These are phyloP conservation scores for Pocillopora verrucosa DNA, from an alignment of 64 coral and sea anemone species.

Conservation along the genomic window DNA sequence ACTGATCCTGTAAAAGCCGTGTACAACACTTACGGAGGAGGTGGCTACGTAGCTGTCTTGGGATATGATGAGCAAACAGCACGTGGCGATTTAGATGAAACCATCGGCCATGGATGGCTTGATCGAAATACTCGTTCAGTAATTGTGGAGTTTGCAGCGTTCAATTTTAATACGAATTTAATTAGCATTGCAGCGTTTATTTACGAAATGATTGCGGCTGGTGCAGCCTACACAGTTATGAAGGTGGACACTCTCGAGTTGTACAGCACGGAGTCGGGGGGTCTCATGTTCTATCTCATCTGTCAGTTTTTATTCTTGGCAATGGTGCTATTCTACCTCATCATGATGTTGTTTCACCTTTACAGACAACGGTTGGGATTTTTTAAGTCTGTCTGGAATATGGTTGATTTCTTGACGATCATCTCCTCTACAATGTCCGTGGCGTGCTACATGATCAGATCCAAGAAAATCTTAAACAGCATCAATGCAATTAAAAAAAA, in stretches of 20 bases:
- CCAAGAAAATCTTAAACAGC: not conserved
- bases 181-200: constrained; percentile 49
- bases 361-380: not conserved
- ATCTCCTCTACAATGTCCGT: not conserved
- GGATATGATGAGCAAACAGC: constrained; percentile 53
- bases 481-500: not conserved
- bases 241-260: constrained; percentile 38
- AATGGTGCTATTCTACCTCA: not conserved
- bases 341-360: not conserved
- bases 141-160: constrained; percentile 47
- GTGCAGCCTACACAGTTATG: constrained; percentile 7
- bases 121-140: constrained; percentile 49
- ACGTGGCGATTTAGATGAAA: constrained; percentile 19
- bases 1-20: constrained; percentile 12
- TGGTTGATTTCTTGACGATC: constrained; percentile 2
- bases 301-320: constrained; percentile 1
- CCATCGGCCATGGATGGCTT: constrained; percentile 47
- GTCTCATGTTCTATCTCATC: not conserved
- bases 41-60: constrained; percentile 55
- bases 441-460: not conserved
- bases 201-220: constrained; percentile 38
- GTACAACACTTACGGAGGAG: constrained; percentile 5
- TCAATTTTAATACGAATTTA: constrained; percentile 57
- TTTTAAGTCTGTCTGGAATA: constrained; percentile 5
- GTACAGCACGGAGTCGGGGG: constrained; percentile 17